Evolutionary conservation across 2,888 invertebrate species (phyloP).

Genomic region (Sarcophaga carnaria): DNA sequence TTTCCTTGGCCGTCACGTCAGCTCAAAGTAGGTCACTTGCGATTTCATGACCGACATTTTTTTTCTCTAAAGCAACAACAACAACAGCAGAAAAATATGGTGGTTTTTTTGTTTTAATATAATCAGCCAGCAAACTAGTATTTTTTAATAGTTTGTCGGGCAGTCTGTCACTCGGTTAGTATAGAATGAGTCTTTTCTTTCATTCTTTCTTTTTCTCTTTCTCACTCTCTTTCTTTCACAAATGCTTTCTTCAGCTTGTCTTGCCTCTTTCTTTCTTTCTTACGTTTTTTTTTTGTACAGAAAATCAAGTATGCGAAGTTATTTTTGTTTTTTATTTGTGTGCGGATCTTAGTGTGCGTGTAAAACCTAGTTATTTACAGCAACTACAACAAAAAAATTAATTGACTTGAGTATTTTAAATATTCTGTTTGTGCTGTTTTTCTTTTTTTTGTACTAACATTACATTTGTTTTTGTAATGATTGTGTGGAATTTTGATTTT

Average conservation of each 20-base stretch:
- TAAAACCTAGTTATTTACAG: conserved; percentile 33
- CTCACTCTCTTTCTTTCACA: conserved; percentile 25
- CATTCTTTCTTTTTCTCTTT: neutral
- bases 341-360: neutral
- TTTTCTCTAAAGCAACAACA: neutral
- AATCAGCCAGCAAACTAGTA: conserved; percentile 31
- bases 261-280: conserved; percentile 28
- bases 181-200: conserved; percentile 37
- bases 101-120: conserved; percentile 18
- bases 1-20: conserved; percentile 68
- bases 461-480: neutral
- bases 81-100: conserved; percentile 20
- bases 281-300: conserved; percentile 11
- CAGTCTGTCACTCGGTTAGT: conserved; percentile 1
- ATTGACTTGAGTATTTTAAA: conserved; percentile 42
- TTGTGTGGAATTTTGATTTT: neutral
- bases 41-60: conserved; percentile 81
- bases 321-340: conserved; percentile 28
- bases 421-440: conserved; percentile 23
- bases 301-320: conserved; percentile 35
- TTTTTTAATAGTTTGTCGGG: conserved; percentile 20
- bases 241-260: conserved; percentile 40
- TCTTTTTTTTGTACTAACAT: neutral
- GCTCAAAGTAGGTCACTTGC: conserved; percentile 80
- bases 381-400: conserved; percentile 14